Evolutionary conservation across 2,797 vertebrate species (phyloP).

Genomic region (Pampus argenteus): DNA sequence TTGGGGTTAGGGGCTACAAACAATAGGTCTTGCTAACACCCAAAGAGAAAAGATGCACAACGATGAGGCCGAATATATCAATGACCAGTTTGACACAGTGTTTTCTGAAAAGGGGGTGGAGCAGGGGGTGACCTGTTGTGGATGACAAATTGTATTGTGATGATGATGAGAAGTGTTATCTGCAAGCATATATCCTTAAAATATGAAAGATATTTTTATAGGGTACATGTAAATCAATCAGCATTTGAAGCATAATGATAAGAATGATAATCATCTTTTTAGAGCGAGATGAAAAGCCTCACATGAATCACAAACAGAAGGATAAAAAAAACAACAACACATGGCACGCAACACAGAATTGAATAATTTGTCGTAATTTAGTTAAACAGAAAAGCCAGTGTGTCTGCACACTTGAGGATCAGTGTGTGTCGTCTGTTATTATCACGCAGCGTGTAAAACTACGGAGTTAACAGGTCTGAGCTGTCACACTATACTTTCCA

Average conservation of each 20-base stretch:
- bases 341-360: background rate
- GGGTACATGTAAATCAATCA: background rate
- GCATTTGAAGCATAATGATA: background rate
- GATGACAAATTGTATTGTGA: slow-evolving; percentile 30
- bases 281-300: background rate
- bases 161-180: background rate
- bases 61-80: slow-evolving; percentile 47
- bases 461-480: slow-evolving; percentile 40
- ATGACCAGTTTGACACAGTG: slow-evolving; percentile 57
- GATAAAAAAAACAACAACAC: background rate
- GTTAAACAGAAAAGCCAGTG: slow-evolving; percentile 12
- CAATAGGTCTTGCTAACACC: slow-evolving; percentile 67
- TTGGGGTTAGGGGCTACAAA: slow-evolving; percentile 26
- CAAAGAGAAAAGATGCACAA: slow-evolving; percentile 55
- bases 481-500: slow-evolving; percentile 66
- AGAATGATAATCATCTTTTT: slow-evolving; percentile 3
- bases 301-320: background rate
- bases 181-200: background rate
- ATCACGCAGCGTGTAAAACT: slow-evolving; percentile 59
- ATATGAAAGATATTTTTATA: background rate
- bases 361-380: background rate
- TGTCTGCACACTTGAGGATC: slow-evolving; percentile 4
- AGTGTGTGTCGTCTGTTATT: slow-evolving; percentile 38
- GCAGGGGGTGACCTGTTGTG: slow-evolving; percentile 10
- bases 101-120: slow-evolving; percentile 12